These are phyloP conservation scores for Acrobasis repandana DNA, from an alignment of 2,888 invertebrate genomes.

Conservation along the genomic window DNA sequence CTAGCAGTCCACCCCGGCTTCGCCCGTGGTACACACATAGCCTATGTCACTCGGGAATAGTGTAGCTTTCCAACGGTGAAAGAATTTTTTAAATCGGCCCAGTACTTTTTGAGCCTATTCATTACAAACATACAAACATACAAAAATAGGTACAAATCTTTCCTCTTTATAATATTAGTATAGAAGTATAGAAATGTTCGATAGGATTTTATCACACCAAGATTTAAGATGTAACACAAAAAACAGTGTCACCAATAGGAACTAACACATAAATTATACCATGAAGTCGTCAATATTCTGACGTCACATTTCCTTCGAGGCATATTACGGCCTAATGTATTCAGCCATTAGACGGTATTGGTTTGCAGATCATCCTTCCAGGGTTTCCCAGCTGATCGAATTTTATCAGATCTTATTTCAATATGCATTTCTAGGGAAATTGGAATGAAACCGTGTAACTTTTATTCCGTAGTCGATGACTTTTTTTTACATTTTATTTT, in stretches of 20 bases:
- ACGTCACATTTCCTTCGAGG: neutral
- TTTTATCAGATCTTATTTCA: slow-evolving; percentile 12
- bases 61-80: no score
- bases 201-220: no score
- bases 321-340: slow-evolving; percentile 21
- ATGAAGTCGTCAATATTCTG: neutral
- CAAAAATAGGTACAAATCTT: no score
- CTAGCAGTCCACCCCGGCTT: no score
- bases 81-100: no score
- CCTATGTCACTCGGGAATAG: no score
- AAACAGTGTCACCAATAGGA: neutral
- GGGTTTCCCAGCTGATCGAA: slow-evolving; percentile 1
- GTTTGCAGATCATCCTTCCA: neutral
- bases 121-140: no score
- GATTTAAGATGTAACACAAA: no score
- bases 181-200: no score
- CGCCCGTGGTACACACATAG: no score
- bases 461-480: neutral
- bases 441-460: slow-evolving; percentile 1
- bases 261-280: neutral
- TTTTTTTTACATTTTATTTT: neutral
- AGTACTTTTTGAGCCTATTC: no score
- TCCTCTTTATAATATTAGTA: no score
- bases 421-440: neutral
- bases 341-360: slow-evolving; percentile 22